Percentiles rank a stretch among this genome's conserved stretches.
phyloP scores from a whole-genome alignment of 2,113 vertebrate species.

The Macroglossus sobrinus region DNA sequence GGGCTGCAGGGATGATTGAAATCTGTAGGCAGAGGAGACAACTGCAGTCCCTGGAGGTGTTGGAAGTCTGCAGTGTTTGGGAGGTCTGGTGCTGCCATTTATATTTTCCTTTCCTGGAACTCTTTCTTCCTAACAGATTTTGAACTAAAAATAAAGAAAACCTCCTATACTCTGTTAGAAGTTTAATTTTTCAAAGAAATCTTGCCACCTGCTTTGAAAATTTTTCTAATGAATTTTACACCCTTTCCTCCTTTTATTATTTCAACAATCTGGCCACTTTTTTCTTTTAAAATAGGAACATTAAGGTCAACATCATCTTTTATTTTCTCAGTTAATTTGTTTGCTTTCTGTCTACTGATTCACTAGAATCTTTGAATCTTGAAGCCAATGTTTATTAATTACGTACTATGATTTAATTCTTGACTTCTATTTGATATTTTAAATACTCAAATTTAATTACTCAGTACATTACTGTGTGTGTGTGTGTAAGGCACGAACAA shows the following conservation, averaged over 20 bases:
- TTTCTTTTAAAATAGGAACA: slow-evolving; percentile 33
- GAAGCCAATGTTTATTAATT: not conserved
- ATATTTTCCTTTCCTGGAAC: slow-evolving; percentile 72
- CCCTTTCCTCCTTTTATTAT: slow-evolving; percentile 17
- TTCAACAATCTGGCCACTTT: not conserved
- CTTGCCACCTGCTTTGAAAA: slow-evolving; percentile 52
- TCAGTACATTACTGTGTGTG: not conserved
- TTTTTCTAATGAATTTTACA: slow-evolving; percentile 61
- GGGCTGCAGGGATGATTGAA: slow-evolving; percentile 55
- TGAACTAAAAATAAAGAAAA: slow-evolving; percentile 75
- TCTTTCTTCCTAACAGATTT: slow-evolving; percentile 73
- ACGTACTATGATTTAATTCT: not conserved
- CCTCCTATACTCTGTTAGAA: slow-evolving; percentile 52
- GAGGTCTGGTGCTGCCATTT: slow-evolving; percentile 75
- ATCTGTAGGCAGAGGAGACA: slow-evolving; percentile 65
- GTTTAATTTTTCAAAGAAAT: slow-evolving; percentile 70
- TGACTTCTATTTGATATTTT: not conserved
- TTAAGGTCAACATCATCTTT: not conserved
- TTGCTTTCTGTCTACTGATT: not conserved
- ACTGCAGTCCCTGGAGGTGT: slow-evolving; percentile 52
- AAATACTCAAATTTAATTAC: not conserved
- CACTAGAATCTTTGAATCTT: not conserved
- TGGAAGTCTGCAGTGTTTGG: slow-evolving; percentile 39
- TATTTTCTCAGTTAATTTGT: not conserved
- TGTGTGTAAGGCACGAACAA: not conserved